phyloP scores from a whole-genome alignment of 2,113 vertebrate genomes.

The Gasterosteus aculeatus region DNA sequence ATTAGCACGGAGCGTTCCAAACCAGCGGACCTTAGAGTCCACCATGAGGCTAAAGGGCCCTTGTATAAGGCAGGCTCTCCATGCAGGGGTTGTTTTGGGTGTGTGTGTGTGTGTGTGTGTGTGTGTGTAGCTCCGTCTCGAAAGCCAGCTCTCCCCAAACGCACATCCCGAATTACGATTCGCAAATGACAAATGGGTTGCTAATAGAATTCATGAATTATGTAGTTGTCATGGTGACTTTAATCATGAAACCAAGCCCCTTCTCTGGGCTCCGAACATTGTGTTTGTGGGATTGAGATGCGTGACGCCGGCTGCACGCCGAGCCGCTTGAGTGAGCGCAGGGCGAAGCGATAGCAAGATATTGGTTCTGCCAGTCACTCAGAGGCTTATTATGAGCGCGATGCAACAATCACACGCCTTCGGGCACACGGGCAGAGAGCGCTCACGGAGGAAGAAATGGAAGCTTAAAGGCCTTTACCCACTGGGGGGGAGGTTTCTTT shows the following conservation, averaged over 20 bases:
- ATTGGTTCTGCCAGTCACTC: constrained; percentile 76
- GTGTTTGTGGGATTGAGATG: constrained; percentile 82
- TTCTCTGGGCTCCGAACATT: constrained; percentile 70
- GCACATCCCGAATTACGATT: constrained; percentile 77
- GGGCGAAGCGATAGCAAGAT: constrained; percentile 69
- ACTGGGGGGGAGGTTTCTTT: background rate
- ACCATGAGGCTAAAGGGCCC: constrained; percentile 55
- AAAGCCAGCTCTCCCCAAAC: constrained; percentile 55
- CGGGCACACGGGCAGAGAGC: constrained; percentile 58
- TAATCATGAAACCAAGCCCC: constrained; percentile 77
- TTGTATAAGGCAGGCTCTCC: constrained; percentile 48
- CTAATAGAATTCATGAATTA: constrained; percentile 85
- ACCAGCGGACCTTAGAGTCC: constrained; percentile 62
- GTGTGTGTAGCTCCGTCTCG: constrained; percentile 27
- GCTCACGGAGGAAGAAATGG: constrained; percentile 53
- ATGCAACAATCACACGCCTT: constrained; percentile 68
- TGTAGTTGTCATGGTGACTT: constrained; percentile 83
- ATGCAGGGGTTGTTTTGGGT: background rate
- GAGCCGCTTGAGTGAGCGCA: constrained; percentile 62
- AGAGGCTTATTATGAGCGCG: constrained; percentile 73
- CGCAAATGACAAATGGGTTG: constrained; percentile 80
- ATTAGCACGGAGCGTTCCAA: constrained; percentile 58
- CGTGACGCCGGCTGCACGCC: constrained; percentile 61
- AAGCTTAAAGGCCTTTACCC: constrained; percentile 12
- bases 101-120: too few relatives aligned